phyloP scores from a whole-genome alignment of 2,113 vertebrate genomes.

The Tautogolabrus adspersus region DNA sequence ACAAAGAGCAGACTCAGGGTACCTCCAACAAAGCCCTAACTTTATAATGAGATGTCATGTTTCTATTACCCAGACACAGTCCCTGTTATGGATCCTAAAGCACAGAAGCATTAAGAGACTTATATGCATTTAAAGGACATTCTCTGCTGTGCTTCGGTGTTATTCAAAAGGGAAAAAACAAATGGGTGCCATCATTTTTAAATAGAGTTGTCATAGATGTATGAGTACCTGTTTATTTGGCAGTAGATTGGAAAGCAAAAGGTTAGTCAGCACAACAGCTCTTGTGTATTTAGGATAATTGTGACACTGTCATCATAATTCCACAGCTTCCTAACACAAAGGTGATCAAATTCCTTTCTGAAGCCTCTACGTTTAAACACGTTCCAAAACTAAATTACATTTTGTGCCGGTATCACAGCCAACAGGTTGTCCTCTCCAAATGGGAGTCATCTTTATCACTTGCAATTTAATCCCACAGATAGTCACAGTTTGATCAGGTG shows the following conservation, averaged over 20 bases:
- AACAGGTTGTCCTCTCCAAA: neutral
- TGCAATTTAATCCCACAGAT: neutral
- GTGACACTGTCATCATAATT: constrained; percentile 10
- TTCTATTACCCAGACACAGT: constrained; percentile 24
- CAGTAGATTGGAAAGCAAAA: neutral
- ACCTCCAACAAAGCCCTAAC: constrained; percentile 25
- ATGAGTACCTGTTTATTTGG: neutral
- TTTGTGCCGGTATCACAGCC: neutral
- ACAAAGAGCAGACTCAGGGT: constrained; percentile 20
- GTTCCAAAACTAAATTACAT: constrained; percentile 1
- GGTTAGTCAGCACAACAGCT: neutral
- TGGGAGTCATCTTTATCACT: neutral
- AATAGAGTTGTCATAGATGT: constrained; percentile 3
- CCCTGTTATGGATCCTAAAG: constrained; percentile 34
- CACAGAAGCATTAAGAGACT: neutral
- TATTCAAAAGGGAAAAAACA: neutral
- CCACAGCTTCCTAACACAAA: neutral
- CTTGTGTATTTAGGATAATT: neutral
- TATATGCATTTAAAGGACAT: constrained; percentile 16
- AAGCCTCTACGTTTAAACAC: neutral
- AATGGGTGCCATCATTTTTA: constrained; percentile 17
- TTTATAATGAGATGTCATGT: constrained; percentile 49
- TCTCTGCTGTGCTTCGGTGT: neutral
- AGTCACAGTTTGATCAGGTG: neutral
- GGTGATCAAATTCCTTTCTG: neutral